Conservation (phyloP, 1,140 invertebrate species). For the Atta texana region DNA sequence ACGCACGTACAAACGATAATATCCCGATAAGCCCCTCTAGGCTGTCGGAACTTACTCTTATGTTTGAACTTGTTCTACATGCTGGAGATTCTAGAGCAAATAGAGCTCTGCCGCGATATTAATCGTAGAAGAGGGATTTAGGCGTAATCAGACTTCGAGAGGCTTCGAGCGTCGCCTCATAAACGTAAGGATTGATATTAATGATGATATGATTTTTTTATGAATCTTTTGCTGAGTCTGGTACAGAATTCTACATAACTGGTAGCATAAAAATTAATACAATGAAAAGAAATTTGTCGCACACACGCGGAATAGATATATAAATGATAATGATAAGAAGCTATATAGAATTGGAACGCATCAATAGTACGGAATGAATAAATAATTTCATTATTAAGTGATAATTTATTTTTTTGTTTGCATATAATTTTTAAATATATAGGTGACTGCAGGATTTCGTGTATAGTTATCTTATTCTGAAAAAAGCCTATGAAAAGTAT, state of each 20-base stretch:
- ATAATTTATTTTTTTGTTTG: neutral
- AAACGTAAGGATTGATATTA: neutral
- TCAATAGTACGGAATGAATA: neutral
- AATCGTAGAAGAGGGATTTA: conserved; percentile 21
- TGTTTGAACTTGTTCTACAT: conserved; percentile 48
- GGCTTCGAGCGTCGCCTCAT: neutral
- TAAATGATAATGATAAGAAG: neutral
- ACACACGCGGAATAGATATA: neutral
- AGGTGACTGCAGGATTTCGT: no score
- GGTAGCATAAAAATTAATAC: neutral
- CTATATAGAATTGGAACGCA: neutral
- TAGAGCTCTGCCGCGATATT: conserved; percentile 26
- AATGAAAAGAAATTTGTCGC: neutral
- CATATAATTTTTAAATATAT: neutral
- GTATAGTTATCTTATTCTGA: no score
- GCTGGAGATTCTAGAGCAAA: conserved; percentile 31
- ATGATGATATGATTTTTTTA: neutral
- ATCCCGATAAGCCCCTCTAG: conserved; percentile 22
- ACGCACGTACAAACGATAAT: conserved; percentile 15
- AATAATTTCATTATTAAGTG: conserved; percentile 1
- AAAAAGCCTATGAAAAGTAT: no score
- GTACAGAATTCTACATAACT: neutral
- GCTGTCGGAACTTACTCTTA: conserved; percentile 46
- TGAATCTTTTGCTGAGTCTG: neutral
- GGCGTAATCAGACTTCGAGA: conserved; percentile 23